phyloP scores from a whole-genome alignment of 2,888 invertebrate species.

The Gerosis bhagava region DNA sequence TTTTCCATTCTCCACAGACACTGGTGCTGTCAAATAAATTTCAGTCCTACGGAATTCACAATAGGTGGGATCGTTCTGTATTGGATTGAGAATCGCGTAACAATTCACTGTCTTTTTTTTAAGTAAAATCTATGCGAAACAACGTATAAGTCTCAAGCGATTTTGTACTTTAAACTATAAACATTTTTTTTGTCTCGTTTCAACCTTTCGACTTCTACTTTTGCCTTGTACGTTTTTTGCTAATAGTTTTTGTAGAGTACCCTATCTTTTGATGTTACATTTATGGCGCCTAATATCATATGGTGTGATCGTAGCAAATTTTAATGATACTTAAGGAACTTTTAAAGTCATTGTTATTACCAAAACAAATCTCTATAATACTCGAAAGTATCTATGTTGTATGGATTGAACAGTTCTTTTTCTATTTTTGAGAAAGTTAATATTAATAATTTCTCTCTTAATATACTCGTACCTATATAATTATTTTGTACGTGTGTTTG shows the following conservation, averaged over 20 bases:
- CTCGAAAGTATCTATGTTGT: too few relatives aligned
- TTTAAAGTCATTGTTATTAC: constrained; percentile 52
- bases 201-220: constrained; percentile 68
- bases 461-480: too few relatives aligned
- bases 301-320: constrained; percentile 70
- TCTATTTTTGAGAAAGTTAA: too few relatives aligned
- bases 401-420: too few relatives aligned
- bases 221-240: constrained; percentile 72
- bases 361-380: constrained; percentile 73
- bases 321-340: constrained; percentile 65
- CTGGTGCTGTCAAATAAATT: constrained; percentile 80
- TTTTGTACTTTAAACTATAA: constrained; percentile 52
- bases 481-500: too few relatives aligned
- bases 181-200: constrained; percentile 65
- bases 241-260: constrained; percentile 69
- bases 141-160: constrained; percentile 49
- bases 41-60: constrained; percentile 77
- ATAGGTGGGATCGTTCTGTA: constrained; percentile 67
- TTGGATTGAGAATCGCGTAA: constrained; percentile 66
- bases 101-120: constrained; percentile 47
- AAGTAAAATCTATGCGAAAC: constrained; percentile 51
- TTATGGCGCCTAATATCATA: constrained; percentile 69
- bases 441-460: too few relatives aligned
- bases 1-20: constrained; percentile 82
- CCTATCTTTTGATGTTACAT: constrained; percentile 73